Evolutionary conservation across 2,113 vertebrate species (phyloP).

Genomic region (Stigmatopora nigra): DNA sequence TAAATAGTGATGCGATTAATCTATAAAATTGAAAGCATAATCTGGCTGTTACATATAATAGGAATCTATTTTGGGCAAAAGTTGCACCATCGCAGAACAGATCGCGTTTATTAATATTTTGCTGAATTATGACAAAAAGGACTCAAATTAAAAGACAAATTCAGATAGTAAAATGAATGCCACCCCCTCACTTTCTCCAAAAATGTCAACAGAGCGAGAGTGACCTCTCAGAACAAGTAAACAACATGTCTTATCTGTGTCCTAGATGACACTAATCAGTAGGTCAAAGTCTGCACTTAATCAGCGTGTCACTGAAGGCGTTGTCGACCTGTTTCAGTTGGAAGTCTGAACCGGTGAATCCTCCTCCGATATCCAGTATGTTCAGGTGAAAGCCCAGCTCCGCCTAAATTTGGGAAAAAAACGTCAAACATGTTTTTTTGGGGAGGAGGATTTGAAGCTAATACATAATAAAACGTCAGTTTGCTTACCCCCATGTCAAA

Average conservation of each 20-base stretch:
- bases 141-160: background rate
- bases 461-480: background rate
- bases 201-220: background rate
- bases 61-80: too few species aligned
- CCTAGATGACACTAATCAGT: background rate
- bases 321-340: constrained; percentile 80
- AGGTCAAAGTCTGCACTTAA: background rate
- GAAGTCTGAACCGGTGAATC: constrained; percentile 85
- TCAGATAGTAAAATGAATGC: background rate
- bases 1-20: too few species aligned
- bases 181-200: background rate
- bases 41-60: too few species aligned
- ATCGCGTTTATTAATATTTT: too few species aligned
- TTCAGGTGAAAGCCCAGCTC: constrained; percentile 94
- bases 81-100: too few species aligned
- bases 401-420: constrained; percentile 60
- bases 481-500: constrained; percentile 96
- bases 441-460: background rate
- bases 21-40: too few species aligned
- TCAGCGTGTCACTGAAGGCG: background rate
- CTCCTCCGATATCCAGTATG: constrained; percentile 91
- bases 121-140: too few species aligned
- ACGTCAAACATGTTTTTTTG: background rate
- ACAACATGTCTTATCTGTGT: constrained; percentile 2
- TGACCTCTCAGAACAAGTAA: background rate